Evolutionary conservation across 64 coral and sea anemone genomes (phyloP).

Genomic region (Trachythela sp.): DNA sequence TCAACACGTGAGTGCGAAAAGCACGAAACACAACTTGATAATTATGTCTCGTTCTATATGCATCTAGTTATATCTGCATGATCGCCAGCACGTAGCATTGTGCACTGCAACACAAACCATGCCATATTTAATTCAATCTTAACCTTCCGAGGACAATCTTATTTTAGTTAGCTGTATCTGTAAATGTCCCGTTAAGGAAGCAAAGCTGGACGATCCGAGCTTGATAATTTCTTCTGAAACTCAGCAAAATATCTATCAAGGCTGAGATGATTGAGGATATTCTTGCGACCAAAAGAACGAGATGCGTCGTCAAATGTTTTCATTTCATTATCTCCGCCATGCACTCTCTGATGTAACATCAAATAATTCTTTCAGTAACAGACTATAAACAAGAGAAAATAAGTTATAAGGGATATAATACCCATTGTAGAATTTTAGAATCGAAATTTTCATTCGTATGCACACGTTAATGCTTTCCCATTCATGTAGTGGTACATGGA

Average conservation of each 20-base stretch:
- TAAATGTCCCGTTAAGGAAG: not conserved
- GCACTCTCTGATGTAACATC: slow-evolving; percentile 8
- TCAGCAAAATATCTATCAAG: slow-evolving; percentile 15
- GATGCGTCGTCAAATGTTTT: not conserved
- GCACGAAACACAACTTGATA: too few species aligned
- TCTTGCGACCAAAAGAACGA: slow-evolving; percentile 1
- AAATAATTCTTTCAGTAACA: slow-evolving; percentile 22
- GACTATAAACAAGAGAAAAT: not conserved
- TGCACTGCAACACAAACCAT: too few species aligned
- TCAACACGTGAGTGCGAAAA: too few species aligned
- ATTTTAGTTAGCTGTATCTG: too few species aligned
- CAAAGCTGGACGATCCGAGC: not conserved
- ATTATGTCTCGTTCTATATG: too few species aligned
- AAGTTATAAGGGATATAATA: not conserved
- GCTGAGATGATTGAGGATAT: slow-evolving; percentile 20
- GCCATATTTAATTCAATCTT: not conserved
- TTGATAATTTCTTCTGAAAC: not conserved
- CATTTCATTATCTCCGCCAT: not conserved
- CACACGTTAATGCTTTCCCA: too few species aligned
- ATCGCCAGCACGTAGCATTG: too few species aligned
- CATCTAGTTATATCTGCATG: too few species aligned
- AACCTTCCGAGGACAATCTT: too few species aligned
- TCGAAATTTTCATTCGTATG: too few species aligned
- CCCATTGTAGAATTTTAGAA: too few species aligned
- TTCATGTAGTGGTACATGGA: too few species aligned